Percentiles rank a stretch among this genome's conserved stretches.
Conservation (phyloP, 2,888 invertebrate genomes). For the Mythimna vitellina region DNA sequence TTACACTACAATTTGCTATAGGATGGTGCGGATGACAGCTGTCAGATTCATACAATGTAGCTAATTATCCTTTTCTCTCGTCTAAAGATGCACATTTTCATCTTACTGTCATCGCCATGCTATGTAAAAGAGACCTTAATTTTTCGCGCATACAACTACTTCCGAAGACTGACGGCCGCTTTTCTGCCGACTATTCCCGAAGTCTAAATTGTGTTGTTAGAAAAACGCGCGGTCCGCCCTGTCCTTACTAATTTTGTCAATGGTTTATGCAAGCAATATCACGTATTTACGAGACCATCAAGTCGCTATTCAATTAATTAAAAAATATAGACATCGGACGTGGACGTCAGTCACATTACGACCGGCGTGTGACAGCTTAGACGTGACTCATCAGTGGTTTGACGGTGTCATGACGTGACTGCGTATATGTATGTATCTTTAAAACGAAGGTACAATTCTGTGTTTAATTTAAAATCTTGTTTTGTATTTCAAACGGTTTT, state of each 20-base stretch:
- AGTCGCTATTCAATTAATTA: background rate
- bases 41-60: no score
- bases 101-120: no score
- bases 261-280: background rate
- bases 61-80: no score
- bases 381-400: background rate
- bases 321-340: no score
- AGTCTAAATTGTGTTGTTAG: background rate
- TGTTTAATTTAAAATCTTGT: background rate
- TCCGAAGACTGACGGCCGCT: background rate
- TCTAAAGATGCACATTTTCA: no score
- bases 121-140: background rate
- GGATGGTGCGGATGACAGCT: no score
- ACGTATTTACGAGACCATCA: background rate
- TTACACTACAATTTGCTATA: no score
- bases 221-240: background rate
- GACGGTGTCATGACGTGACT: background rate
- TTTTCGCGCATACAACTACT: background rate
- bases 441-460: background rate
- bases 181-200: background rate
- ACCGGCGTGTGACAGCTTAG: no score
- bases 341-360: no score
- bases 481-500: constrained; percentile 6
- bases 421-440: background rate
- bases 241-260: background rate